Evolutionary conservation across 2,888 invertebrate species (phyloP), one percentile per base, ranked within the genome.

Genomic region (Zaprionus bogoriensis): DNA sequence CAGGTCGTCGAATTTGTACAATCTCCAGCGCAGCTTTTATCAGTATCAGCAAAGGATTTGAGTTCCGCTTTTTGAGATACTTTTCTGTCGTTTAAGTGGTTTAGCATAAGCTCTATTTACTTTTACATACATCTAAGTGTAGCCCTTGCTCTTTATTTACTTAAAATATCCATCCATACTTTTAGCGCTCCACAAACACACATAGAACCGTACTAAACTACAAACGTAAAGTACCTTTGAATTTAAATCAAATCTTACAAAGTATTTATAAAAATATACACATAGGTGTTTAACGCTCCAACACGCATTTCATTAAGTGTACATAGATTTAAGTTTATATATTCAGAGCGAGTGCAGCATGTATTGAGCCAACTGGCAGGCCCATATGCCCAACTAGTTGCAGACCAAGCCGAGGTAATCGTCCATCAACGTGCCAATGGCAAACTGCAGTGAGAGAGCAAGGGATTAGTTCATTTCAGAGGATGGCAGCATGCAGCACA

Each of bases 401-500:
- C 90, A 90, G 19, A 94, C 94, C 88, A 95, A 92, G 85, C 99
- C 99, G 88, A 99, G 92, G 90, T 97, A 99, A 92, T 99, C 99
- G 88, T 99, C 99, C 99, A 99, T 99, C 51, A 99, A 92, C 0
- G 99, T 99, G 69, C 99, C 99, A 91, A 99, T 99, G 1, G 99
- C 99, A 93, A 99, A 99, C 97, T 98, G 92, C 88, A 94, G 77
- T 9, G 17, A 7, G 3, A 14, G 3, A 81, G 81, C 3, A 48
- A 23, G 36, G 2, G 10, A 7, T 4, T 14, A 2, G 6, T 32
- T 19, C 4, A 1, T 7, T 17, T 41, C 6, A 4, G 22, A n/a
- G 7, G 9, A 17, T 32, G 0, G n/a, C 7, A 4, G 3, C n/a
- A 54, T 14, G 3, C 3, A 17, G 7, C 2, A 0, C 6, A 94